These are phyloP conservation scores for Mesochorus sp. DNA, from an alignment of 2,888 invertebrate species.

Conservation along the genomic window DNA sequence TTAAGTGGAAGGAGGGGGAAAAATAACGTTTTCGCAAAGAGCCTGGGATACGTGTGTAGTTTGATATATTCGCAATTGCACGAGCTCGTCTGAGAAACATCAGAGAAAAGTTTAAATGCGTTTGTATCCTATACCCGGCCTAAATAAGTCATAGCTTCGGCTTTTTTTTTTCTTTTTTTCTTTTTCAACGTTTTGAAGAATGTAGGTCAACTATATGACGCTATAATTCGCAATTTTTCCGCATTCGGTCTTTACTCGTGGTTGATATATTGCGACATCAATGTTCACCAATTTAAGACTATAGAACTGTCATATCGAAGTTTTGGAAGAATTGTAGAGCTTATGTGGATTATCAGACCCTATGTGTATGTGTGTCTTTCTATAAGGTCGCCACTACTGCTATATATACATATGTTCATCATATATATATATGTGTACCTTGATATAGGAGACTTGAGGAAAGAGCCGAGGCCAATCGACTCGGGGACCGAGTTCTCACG, in stretches of 20 bases:
- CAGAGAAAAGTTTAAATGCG: slow-evolving; percentile 28
- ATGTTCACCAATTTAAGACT: not conserved
- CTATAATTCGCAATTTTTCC: slow-evolving; percentile 11
- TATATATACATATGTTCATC: too few species aligned
- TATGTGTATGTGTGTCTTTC: too few species aligned
- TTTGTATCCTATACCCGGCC: slow-evolving; percentile 11
- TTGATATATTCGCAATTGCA: not conserved
- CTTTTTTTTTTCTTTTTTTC: slow-evolving; percentile 6
- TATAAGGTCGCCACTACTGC: too few species aligned
- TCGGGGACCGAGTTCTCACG: slow-evolving; percentile 34
- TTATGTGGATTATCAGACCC: slow-evolving; percentile 36
- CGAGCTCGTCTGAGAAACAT: not conserved
- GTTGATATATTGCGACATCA: not conserved
- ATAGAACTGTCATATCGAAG: not conserved
- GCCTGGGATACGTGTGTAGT: too few species aligned
- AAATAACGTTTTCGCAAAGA: too few species aligned
- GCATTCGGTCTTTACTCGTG: slow-evolving; percentile 21
- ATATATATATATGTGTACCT: too few species aligned
- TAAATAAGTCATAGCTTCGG: slow-evolving; percentile 43
- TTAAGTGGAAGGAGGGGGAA: too few species aligned
- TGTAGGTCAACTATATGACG: slow-evolving; percentile 48
- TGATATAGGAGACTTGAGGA: slow-evolving; percentile 4
- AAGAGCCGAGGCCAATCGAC: slow-evolving; percentile 42
- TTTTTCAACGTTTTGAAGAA: not conserved
- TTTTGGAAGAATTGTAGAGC: slow-evolving; percentile 25